Evolutionary conservation across 2,113 vertebrate genomes (phyloP).

Genomic region (Anas platyrhynchos): DNA sequence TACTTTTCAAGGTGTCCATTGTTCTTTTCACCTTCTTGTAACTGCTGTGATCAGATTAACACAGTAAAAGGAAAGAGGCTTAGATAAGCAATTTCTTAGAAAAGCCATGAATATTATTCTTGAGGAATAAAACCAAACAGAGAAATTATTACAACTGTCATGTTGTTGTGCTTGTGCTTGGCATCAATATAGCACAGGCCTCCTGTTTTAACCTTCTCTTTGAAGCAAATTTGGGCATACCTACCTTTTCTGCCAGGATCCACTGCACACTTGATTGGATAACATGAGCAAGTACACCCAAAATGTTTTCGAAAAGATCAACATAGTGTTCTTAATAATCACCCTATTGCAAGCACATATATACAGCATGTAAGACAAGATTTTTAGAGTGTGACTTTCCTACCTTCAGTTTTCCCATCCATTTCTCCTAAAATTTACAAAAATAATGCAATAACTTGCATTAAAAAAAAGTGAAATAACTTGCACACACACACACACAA

Average conservation of each 20-base stretch:
- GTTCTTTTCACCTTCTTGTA: background rate
- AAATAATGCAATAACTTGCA: background rate
- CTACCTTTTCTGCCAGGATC: background rate
- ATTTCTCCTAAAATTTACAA: background rate
- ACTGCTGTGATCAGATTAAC: background rate
- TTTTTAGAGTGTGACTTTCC: background rate
- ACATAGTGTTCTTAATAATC: background rate
- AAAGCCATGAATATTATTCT: background rate
- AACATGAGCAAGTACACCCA: background rate
- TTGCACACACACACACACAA: background rate
- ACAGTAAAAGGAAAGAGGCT: background rate
- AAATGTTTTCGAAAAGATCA: background rate
- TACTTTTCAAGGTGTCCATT: background rate
- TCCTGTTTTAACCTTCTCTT: background rate
- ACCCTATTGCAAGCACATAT: background rate
- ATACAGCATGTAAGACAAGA: background rate
- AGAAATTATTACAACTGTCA: background rate
- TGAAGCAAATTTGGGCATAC: background rate
- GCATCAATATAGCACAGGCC: background rate
- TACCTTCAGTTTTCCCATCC: background rate
- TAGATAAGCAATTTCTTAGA: background rate
- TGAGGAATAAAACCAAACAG: rapidly evolving
- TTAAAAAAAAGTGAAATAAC: too few species aligned
- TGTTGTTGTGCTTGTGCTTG: background rate
- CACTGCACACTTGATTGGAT: background rate